A percentile compares a stretch with the other conserved stretches of the same genome.
These are phyloP conservation scores for Glossophaga mutica DNA, from an alignment of 2,797 vertebrate species.

Conservation along the genomic window DNA sequence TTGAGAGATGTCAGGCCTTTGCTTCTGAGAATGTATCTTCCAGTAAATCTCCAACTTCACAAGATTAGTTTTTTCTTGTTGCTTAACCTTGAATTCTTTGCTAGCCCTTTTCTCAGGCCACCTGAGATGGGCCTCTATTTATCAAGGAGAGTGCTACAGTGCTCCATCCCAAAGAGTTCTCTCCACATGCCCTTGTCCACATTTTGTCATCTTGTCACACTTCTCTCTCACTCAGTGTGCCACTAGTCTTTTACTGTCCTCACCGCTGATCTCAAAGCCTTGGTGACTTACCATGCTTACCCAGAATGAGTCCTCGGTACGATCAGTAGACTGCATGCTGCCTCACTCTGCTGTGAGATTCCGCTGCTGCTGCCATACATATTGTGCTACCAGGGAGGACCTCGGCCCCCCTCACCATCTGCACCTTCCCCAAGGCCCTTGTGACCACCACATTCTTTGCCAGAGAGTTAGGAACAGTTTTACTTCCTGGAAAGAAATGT, in stretches of 20 bases:
- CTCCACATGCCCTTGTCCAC: accelerated
- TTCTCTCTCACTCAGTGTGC: background rate
- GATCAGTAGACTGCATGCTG: no score
- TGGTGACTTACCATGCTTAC: background rate
- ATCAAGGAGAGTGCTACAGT: background rate
- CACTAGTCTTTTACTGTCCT: background rate
- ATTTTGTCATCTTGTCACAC: accelerated
- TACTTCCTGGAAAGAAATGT: background rate
- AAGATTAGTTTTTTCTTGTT: background rate
- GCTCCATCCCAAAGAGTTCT: background rate
- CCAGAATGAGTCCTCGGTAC: background rate
- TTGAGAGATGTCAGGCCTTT: background rate
- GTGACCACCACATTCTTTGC: background rate
- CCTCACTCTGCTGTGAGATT: background rate
- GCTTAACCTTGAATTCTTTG: background rate
- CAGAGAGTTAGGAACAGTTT: background rate
- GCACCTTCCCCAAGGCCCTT: background rate
- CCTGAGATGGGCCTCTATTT: background rate
- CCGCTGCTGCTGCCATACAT: accelerated
- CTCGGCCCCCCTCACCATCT: background rate
- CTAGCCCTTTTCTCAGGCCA: background rate
- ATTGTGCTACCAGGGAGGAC: accelerated
- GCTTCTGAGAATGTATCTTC: background rate
- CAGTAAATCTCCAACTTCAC: background rate
- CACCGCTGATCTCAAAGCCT: background rate